These are phyloP conservation scores for Lepus timidus DNA, from an alignment of 2,113 vertebrate genomes.

Conservation along the genomic window DNA sequence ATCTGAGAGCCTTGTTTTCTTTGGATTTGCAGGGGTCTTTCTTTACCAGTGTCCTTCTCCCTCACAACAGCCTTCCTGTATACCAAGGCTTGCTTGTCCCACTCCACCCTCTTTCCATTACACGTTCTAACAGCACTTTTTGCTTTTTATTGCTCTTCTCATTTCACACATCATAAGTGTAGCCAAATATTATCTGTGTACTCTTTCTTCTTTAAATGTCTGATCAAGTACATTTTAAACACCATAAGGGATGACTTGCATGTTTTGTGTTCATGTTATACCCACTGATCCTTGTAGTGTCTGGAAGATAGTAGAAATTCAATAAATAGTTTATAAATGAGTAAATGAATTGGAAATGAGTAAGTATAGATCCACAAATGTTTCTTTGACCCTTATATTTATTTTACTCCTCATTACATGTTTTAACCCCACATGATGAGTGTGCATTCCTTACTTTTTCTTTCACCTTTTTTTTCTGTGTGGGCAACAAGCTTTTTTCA, in stretches of 20 bases:
- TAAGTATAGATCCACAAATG: not conserved
- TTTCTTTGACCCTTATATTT: not conserved
- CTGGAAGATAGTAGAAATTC: not conserved
- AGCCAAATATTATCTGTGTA: not conserved
- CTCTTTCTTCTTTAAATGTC: not conserved
- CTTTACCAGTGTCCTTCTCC: not conserved
- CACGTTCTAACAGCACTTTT: not conserved
- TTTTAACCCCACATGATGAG: not conserved
- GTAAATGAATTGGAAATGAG: not conserved
- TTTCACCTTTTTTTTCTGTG: not conserved
- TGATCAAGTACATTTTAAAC: not conserved
- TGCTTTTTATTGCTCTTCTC: not conserved
- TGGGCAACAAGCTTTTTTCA: not conserved
- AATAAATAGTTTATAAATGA: too few relatives aligned
- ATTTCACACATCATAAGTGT: not conserved
- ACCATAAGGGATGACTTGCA: not conserved
- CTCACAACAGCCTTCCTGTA: not conserved
- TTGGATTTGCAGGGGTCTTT: not conserved
- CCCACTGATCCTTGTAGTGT: not conserved
- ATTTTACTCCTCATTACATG: not conserved
- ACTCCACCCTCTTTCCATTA: fast-evolving
- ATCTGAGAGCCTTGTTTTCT: not conserved
- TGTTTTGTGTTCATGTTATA: not conserved
- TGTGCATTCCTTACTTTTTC: not conserved
- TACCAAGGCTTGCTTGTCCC: not conserved